A percentile compares a stretch with the other conserved stretches of the same genome.
These are phyloP conservation scores for Andrena flavipes DNA, from an alignment of 2,888 invertebrate species.

Conservation along the genomic window DNA sequence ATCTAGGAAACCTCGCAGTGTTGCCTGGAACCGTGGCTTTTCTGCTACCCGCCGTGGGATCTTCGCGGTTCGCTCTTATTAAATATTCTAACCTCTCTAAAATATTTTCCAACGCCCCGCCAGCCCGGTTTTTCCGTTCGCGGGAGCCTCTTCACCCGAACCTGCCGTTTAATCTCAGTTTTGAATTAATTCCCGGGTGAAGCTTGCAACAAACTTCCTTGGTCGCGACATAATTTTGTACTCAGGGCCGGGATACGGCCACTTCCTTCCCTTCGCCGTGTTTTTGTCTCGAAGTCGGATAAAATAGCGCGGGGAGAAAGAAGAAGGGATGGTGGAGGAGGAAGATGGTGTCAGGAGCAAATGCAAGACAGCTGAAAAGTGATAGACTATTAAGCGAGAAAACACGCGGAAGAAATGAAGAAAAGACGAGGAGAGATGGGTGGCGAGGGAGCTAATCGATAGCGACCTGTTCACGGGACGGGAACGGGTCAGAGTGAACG, in stretches of 20 bases:
- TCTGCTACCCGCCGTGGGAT: constrained; percentile 22
- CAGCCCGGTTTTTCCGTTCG: background rate
- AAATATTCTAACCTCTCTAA: constrained; percentile 38
- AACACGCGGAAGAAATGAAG: constrained; percentile 50
- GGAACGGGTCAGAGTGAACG: constrained; percentile 79
- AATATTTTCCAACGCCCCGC: constrained; percentile 17
- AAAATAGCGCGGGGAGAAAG: background rate
- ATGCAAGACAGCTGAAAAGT: constrained; percentile 42
- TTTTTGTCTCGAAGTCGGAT: background rate
- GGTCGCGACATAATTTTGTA: background rate
- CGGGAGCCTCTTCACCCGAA: background rate
- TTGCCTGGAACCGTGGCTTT: constrained; percentile 42
- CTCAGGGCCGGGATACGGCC: background rate
- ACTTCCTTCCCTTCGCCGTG: background rate
- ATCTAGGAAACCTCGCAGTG: constrained; percentile 75
- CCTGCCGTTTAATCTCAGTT: constrained; percentile 4
- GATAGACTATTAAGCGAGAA: constrained; percentile 60
- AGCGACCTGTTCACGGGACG: constrained; percentile 72
- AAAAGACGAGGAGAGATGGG: constrained; percentile 37
- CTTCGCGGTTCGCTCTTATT: constrained; percentile 44
- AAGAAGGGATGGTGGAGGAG: constrained; percentile 2
- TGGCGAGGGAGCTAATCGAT: constrained; percentile 74
- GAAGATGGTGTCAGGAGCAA: constrained; percentile 43
- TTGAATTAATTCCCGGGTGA: background rate
- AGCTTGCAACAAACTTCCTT: background rate